Evolutionary conservation across 1,140 invertebrate species (phyloP).

Genomic region (Chelonus insularis): DNA sequence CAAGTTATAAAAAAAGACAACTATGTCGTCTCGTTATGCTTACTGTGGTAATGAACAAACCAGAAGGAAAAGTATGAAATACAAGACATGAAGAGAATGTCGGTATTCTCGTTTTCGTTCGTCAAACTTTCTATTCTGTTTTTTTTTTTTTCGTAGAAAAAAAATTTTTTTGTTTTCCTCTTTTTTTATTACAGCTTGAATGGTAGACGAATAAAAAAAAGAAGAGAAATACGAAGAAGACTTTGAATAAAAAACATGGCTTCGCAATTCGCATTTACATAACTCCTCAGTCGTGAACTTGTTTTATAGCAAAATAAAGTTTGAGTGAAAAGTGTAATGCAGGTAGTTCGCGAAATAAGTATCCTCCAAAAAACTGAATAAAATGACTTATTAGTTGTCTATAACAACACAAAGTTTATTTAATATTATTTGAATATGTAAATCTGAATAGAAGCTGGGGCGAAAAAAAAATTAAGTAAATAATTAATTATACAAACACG

Average conservation of each 20-base stretch:
- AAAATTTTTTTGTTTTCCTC: constrained; percentile 9
- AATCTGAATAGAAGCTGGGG: background rate
- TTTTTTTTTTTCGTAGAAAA: background rate
- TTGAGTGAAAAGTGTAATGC: background rate
- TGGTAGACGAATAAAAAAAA: background rate
- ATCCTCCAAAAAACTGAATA: too few relatives aligned
- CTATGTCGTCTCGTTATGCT: constrained; percentile 26
- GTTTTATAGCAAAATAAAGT: background rate
- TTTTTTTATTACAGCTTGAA: constrained; percentile 4
- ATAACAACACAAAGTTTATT: background rate
- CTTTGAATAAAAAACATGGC: constrained; percentile 5
- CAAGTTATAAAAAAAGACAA: constrained; percentile 21
- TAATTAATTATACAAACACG: constrained; percentile 41
- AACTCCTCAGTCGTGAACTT: background rate
- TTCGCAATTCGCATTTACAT: background rate
- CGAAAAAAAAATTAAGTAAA: constrained; percentile 37
- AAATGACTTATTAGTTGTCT: too few relatives aligned
- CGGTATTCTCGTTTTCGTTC: background rate
- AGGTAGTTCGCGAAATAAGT: too few relatives aligned
- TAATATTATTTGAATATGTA: background rate
- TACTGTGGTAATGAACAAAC: constrained; percentile 22
- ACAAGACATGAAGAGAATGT: background rate
- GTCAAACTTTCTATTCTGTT: constrained; percentile 7
- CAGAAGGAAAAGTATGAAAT: constrained; percentile 1
- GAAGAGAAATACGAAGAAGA: constrained; percentile 4